These are phyloP conservation scores for Ciconia nigra DNA, from an alignment of 2,797 vertebrate genomes.

Conservation along the genomic window DNA sequence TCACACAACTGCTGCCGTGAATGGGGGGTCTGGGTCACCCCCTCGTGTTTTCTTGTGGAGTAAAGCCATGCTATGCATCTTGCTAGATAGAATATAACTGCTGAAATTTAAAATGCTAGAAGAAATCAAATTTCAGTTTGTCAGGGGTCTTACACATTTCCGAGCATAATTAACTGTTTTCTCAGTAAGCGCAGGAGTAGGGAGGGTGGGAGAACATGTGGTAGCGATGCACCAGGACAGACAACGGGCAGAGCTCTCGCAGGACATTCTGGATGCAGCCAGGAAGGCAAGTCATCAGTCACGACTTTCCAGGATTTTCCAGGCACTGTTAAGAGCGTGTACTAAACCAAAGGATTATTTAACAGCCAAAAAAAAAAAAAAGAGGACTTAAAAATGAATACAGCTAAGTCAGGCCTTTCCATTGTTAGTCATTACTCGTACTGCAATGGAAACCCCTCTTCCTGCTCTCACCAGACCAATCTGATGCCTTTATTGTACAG, in stretches of 20 bases:
- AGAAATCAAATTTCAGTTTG: background rate
- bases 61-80: background rate
- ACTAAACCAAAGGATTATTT: background rate
- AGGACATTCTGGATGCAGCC: background rate
- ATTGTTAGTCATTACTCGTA: background rate
- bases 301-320: background rate
- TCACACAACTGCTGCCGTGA: background rate
- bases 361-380: background rate
- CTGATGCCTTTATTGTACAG: background rate
- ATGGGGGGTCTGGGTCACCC: background rate
- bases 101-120: background rate
- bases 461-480: background rate
- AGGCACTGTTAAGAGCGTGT: background rate
- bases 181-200: background rate
- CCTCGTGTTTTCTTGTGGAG: accelerated
- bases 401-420: background rate
- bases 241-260: background rate
- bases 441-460: background rate
- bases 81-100: background rate
- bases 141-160: background rate
- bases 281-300: background rate
- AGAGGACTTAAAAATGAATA: background rate
- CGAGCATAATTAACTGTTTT: background rate
- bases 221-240: background rate
- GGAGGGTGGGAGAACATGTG: background rate